A percentile compares a stretch with the other conserved stretches of the same genome.
Evolutionary conservation across 2,113 vertebrate species (phyloP).

Genomic region (Tetrao urogallus): DNA sequence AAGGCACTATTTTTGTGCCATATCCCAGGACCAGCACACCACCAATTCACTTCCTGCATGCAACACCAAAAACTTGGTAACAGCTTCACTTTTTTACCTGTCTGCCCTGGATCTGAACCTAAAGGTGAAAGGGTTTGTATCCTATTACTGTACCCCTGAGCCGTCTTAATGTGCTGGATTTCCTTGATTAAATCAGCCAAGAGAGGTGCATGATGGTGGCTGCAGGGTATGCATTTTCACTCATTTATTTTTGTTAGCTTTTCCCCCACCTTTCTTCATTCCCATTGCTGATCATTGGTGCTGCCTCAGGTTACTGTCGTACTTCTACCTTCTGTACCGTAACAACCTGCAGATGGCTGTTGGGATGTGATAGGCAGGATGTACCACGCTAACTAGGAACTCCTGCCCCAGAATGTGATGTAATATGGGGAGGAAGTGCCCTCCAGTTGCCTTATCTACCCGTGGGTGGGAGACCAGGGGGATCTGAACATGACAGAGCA

Average conservation of each 20-base stretch:
- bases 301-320: not conserved
- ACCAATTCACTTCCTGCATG: not conserved
- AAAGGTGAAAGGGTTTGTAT: slow-evolving; percentile 9
- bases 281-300: not conserved
- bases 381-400: slow-evolving; percentile 34
- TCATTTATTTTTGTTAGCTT: not conserved
- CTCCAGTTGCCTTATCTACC: slow-evolving; percentile 5
- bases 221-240: not conserved
- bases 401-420: not conserved
- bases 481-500: not conserved
- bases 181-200: not conserved
- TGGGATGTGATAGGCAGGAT: not conserved
- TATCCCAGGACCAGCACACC: not conserved
- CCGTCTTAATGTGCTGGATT: not conserved
- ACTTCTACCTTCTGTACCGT: slow-evolving; percentile 52
- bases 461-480: not conserved
- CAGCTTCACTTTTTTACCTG: not conserved
- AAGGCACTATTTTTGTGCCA: not conserved
- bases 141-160: not conserved
- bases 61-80: not conserved
- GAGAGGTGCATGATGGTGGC: not conserved
- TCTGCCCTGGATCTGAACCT: slow-evolving; percentile 34
- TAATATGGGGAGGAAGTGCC: not conserved
- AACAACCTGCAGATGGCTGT: slow-evolving; percentile 66
- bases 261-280: not conserved